These are phyloP conservation scores for Nomada fabriciana DNA, from an alignment of 2,888 invertebrate genomes.

Conservation along the genomic window DNA sequence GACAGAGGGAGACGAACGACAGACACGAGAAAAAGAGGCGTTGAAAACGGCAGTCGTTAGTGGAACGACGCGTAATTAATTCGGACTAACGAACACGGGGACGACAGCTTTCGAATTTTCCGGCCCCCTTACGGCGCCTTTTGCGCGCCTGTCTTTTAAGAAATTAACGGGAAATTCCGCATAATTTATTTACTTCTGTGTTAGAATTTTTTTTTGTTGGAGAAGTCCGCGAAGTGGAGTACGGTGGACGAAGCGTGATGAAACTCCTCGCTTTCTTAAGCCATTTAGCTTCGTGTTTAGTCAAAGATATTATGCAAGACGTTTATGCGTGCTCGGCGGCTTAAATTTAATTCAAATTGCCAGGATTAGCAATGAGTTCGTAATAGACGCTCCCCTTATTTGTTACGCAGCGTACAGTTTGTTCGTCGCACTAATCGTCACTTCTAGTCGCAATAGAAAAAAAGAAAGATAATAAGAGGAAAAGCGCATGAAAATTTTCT, in stretches of 20 bases:
- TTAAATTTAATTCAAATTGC: no score
- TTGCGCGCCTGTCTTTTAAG: conserved; percentile 15
- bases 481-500: no score
- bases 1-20: conserved; percentile 27
- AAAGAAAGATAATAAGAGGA: no score
- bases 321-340: background rate
- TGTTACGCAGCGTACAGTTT: no score
- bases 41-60: conserved; percentile 80
- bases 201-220: background rate
- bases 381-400: no score
- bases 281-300: background rate
- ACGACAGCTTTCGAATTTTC: conserved; percentile 58
- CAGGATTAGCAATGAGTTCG: no score
- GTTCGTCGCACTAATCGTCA: no score
- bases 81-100: conserved; percentile 76
- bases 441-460: no score
- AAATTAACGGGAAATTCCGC: conserved; percentile 14
- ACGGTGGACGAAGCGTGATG: background rate
- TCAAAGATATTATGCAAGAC: no score
- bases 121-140: conserved; percentile 14
- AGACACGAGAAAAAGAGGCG: conserved; percentile 76
- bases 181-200: conserved; percentile 16
- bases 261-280: background rate
- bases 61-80: conserved; percentile 80
- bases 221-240: no score